Base-by-base conservation (phyloP, 92 coral and sea anemone species). In the Diadumene lineata region DNA sequence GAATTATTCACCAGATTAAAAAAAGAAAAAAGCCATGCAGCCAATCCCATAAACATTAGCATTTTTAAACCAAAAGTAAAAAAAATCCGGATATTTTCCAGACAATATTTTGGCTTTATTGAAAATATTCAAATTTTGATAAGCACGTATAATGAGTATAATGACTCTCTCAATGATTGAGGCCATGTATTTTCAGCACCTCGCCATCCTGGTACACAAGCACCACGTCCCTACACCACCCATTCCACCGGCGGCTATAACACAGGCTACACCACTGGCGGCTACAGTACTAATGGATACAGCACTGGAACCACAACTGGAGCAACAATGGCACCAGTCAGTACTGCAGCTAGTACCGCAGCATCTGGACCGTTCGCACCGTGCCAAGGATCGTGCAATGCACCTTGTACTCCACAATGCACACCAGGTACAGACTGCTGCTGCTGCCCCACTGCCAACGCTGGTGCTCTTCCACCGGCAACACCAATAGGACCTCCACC, bases 311-410 rank as follows among this genome's bases (percentile, higher is more conserved):
- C 73, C 26, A 68, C 73, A 19, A 32, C 34, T 23, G 73, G 19
- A 68, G 75, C 77, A 78, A 76, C 58, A 3, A 53, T 53, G 58
- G 58, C 58, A 13, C 58, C 48, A 38, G 48, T 38, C 13, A 38
- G 48, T 38, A 38, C 58, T 53, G 58, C 58, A 53, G 2, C 58
- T 9, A 9, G 10, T 44, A 2, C 58, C 10, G 58, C 8, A 53
- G 2, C 58, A 31, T 43, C 73, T 43, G 60, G 50, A 22, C 46
- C 64, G 7, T 27, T 72, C 18, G 0, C 67, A 8, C 97, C 93
- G 11, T 91, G 97, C 46, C 85, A 88, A 29, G 97, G 97, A 16
- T 57, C 30, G 76, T 91, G 97, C 67, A 81, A 69, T 73, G 93
- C 87, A 2, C 93, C 93, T 11, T 91, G 97, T 34, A 81, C 85